Evolutionary conservation across 1,140 invertebrate species (phyloP).

Genomic region (Triops longicaudatus): DNA sequence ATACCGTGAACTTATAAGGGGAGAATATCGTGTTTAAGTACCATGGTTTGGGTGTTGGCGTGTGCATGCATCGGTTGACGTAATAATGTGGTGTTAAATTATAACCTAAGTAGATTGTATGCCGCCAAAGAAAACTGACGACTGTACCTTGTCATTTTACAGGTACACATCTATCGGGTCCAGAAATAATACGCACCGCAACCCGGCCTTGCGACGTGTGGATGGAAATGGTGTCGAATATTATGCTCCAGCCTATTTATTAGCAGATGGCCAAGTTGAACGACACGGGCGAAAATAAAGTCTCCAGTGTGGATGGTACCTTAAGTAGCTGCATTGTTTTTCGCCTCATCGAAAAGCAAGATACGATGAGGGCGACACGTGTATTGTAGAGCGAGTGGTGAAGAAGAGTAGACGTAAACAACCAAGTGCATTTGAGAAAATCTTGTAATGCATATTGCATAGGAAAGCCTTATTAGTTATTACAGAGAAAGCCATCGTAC

Average conservation of each 20-base stretch:
- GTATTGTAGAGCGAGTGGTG: not conserved
- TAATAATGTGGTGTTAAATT: not conserved
- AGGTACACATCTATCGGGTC: slow-evolving; percentile 81
- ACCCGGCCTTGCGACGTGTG: slow-evolving; percentile 56
- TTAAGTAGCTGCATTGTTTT: not conserved
- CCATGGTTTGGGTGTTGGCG: too few species aligned
- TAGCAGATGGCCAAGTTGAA: slow-evolving; percentile 59
- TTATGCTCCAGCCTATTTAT: slow-evolving; percentile 69
- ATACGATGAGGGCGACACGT: not conserved
- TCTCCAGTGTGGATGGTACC: not conserved
- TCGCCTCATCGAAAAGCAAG: not conserved
- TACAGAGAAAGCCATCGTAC: too few species aligned
- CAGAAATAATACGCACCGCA: slow-evolving; percentile 64
- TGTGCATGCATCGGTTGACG: not conserved
- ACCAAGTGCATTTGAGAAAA: not conserved
- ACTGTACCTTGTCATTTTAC: slow-evolving; percentile 30
- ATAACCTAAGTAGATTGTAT: not conserved
- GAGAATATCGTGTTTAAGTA: too few species aligned
- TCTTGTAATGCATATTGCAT: slow-evolving; percentile 5
- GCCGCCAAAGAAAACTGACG: not conserved
- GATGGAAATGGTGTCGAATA: slow-evolving; percentile 41
- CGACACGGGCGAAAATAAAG: slow-evolving; percentile 53
- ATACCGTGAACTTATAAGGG: too few species aligned
- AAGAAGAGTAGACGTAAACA: not conserved
- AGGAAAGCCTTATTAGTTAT: not conserved